A percentile compares a stretch with the other conserved stretches of the same genome.
Conservation (phyloP, 2,888 invertebrate species). For the Ichneumoninae sp. region DNA sequence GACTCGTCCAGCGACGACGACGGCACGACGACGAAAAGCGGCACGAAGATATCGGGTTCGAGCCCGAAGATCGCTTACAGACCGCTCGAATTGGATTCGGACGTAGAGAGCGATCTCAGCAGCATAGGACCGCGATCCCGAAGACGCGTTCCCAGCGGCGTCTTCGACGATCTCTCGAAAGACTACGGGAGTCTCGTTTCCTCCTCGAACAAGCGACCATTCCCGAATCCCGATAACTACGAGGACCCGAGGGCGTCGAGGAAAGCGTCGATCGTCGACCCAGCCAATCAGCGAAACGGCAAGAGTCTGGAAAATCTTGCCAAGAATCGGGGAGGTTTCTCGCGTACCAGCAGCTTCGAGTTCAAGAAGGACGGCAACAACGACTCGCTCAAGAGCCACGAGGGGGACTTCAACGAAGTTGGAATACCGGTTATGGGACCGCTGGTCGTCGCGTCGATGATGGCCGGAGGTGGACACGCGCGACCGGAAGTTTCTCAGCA, state of each 20-base stretch:
- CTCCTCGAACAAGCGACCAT: slow-evolving; percentile 63
- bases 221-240: slow-evolving; percentile 80
- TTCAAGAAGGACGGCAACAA: slow-evolving; percentile 62
- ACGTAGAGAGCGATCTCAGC: slow-evolving; percentile 79
- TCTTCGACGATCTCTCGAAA: slow-evolving; percentile 68
- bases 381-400: slow-evolving; percentile 47
- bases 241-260: slow-evolving; percentile 69
- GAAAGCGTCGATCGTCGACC: slow-evolving; percentile 11
- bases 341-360: slow-evolving; percentile 74
- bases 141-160: slow-evolving; percentile 72
- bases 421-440: slow-evolving; percentile 78
- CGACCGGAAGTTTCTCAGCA: slow-evolving; percentile 31
- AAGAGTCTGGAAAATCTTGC: slow-evolving; percentile 44
- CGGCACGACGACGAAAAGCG: slow-evolving; percentile 22
- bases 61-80: slow-evolving; percentile 76
- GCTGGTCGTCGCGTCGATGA: slow-evolving; percentile 58
- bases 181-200: slow-evolving; percentile 8
- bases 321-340: slow-evolving; percentile 69
- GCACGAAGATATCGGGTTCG: slow-evolving; percentile 35
- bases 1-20: slow-evolving; percentile 79
- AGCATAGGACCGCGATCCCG: slow-evolving; percentile 73
- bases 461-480: slow-evolving; percentile 25
- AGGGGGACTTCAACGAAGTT: slow-evolving; percentile 82
- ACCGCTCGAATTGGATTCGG: slow-evolving; percentile 80
- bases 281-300: slow-evolving; percentile 59